Percentiles rank a stretch among this genome's conserved stretches.
phyloP scores from a whole-genome alignment of 2,888 invertebrate genomes.

The Geophilus truncorum region DNA sequence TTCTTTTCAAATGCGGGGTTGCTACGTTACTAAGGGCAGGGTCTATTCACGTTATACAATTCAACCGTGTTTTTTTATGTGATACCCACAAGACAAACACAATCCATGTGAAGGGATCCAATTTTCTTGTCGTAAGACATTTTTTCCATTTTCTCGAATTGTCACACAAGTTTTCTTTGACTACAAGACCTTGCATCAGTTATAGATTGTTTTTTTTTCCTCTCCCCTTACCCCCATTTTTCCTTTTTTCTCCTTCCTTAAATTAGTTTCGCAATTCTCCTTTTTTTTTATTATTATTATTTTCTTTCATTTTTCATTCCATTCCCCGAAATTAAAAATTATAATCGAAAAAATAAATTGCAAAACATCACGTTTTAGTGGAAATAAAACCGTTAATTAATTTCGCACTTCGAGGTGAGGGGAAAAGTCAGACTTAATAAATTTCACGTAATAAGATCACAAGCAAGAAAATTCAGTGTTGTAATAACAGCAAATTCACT shows the following conservation, averaged over 20 bases:
- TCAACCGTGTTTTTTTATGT: background rate
- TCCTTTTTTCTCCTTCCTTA: background rate
- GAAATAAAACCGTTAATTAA: background rate
- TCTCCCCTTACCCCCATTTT: too few species aligned
- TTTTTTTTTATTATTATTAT: background rate
- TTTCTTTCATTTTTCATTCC: background rate
- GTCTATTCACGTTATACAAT: background rate
- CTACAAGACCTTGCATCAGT: background rate
- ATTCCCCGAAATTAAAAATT: background rate
- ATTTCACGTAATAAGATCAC: background rate
- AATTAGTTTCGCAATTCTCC: background rate
- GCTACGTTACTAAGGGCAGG: background rate
- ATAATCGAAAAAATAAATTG: background rate
- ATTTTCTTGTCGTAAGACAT: background rate
- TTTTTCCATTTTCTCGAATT: background rate
- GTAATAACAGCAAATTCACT: background rate
- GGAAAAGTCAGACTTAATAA: background rate
- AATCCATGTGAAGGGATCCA: background rate
- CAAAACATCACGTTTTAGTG: background rate
- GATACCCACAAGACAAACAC: background rate
- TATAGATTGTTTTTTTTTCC: background rate
- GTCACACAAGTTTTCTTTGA: background rate
- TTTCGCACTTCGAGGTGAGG: background rate
- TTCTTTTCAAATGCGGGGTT: background rate
- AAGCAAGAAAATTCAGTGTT: background rate